Evolutionary conservation across 1,140 invertebrate genomes (phyloP), one percentile per base, ranked within the genome.

Genomic region (Bicyclus anynana): DNA sequence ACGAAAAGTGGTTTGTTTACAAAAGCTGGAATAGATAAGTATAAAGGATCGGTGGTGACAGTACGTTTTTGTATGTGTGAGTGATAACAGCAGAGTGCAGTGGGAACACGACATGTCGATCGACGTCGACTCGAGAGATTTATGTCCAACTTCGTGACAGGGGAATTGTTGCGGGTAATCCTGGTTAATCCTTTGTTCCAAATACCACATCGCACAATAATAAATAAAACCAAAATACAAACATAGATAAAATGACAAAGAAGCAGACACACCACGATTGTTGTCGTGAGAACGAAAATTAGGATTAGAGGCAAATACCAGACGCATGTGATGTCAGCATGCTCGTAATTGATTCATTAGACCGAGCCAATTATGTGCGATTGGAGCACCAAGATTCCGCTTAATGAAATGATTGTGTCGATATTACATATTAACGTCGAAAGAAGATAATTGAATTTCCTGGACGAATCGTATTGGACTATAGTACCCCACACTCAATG

Each of bases 371-470:
- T 84, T 75, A 81, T 64, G 61, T 69, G 29, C 60, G 70, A 83
- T 83, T 80, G 79, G 74, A 79, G 69, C 40, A 51, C 65, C 67
- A 76, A 83, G 74, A 81, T 81, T 80, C 72, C 67, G 62, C 72
- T 81, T 80, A 84, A 87, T 86, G 78, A 82, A 87, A 86, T 85
- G 83, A 87, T 86, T 86, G 80, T 81, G 75, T 80, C 72, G 77
- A 80, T 78, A 83, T 84, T 80, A 77, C 77, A 71, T 65, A 77
- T 80, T 82, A 82, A 75, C 76, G 80, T 76, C 76, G 78, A 82
- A 87, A 77, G 82, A 75, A 84, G 78, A 78, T 86, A 86, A 87
- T 87, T 87, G 84, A 84, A 87, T 82, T 79, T 87, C 84, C 84
- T 87, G 84, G 72, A 68, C 65, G 75, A 66, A 68, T 62, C 55